Base-by-base conservation (phyloP, 1,140 invertebrate species). In the Thaumetopoea pityocampa region DNA sequence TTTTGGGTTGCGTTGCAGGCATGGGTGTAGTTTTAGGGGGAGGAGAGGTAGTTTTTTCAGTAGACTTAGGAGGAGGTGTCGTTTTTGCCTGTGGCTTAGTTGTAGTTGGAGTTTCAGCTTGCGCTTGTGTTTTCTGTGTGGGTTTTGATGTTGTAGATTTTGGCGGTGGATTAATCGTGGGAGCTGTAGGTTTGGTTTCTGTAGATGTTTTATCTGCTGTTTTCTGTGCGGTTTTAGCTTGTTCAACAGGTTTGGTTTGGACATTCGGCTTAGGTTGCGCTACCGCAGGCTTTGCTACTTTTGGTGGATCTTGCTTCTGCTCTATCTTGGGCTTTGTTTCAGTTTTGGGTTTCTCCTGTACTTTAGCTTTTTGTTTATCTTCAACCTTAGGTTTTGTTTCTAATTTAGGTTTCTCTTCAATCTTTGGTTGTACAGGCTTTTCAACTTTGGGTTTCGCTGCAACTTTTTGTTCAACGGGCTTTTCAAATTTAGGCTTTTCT, bases 361-460 rank as follows among this genome's bases (percentile, higher is more conserved):
- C 28, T 36, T 56, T 58, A 9, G 53, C 26, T 54, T 49, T 30
- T 17, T 9, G 17, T 48, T 51, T 51, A 43, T 20, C 5, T 20
- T 19, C 15, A 10, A 26, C 22, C 12, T 26, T 34, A 19, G 42
- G 15, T 43, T 51, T 49, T 1, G 19, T 18, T 34, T 46, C 35
- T 22, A 28, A 69, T 49, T 86, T 67, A n/a, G 77, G 59, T 10
- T 90, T 55, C 30, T 30, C 26, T 9, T 29, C 28, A 7, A 7
- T 4, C 7, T 20, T 20, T 20, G 5, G 19, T 20, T 20, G 5
- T 20, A n/a, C 5, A 20, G 9, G 86, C 79, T n/a, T 18, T 40
- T 43, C 27, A 36, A 38, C 70, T 49, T 86, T 67, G 8, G 77
- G 58, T 79, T 52, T 86, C 87, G 43, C 23, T 20, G 19, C 15